Percentiles rank a stretch among this genome's conserved stretches.
Conservation (phyloP, 1,140 invertebrate genomes). For the Camponotus vicinus region DNA sequence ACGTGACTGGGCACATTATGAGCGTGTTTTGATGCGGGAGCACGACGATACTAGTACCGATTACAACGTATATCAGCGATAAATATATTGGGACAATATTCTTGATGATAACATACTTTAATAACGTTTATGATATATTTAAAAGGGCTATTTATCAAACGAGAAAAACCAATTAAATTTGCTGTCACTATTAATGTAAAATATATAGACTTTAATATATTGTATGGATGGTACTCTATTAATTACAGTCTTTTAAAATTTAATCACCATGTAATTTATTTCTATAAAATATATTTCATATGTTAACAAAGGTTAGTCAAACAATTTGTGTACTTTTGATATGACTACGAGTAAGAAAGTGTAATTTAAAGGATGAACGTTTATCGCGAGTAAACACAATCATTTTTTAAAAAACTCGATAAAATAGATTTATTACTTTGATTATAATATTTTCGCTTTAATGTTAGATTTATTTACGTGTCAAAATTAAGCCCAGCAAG, state of each 20-base stretch:
- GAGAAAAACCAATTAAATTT: conserved; percentile 3
- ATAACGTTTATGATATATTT: neutral
- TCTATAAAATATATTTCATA: neutral
- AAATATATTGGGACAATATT: conserved; percentile 47
- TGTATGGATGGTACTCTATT: neutral
- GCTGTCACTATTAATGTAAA: too few relatives aligned
- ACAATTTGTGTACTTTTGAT: neutral
- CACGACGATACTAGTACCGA: conserved; percentile 51
- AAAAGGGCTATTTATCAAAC: conserved; percentile 2
- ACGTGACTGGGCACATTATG: conserved; percentile 72
- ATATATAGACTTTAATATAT: too few relatives aligned
- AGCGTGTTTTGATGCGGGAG: conserved; percentile 71
- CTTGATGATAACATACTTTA: neutral
- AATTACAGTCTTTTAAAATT: neutral
- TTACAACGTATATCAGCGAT: conserved; percentile 58
- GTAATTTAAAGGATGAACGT: neutral
- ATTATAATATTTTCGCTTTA: neutral
- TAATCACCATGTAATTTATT: neutral
- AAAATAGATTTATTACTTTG: neutral
- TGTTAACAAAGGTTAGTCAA: neutral
- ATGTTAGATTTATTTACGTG: neutral
- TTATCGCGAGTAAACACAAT: neutral
- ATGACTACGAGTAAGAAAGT: neutral
- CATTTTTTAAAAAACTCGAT: neutral
- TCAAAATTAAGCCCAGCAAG: neutral